phyloP scores from a whole-genome alignment of 2,797 vertebrate genomes.

The Carduelis carduelis region DNA sequence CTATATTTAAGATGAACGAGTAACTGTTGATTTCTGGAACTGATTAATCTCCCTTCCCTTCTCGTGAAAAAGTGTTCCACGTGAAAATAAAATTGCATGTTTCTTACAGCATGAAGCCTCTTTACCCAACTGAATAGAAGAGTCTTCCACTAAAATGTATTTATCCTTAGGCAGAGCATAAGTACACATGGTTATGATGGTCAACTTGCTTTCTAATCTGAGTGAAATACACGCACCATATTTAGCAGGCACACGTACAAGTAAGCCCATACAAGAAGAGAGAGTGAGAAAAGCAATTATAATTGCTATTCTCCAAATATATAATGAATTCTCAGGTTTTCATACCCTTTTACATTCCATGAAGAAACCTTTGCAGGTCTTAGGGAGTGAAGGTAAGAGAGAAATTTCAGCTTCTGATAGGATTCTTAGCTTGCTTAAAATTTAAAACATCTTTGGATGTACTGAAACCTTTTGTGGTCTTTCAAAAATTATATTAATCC shows the following conservation, averaged over 20 bases:
- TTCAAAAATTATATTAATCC: neutral
- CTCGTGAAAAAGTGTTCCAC: neutral
- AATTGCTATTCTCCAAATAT: slow-evolving; percentile 31
- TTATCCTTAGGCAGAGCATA: slow-evolving; percentile 9
- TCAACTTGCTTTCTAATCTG: slow-evolving; percentile 43
- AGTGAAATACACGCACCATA: neutral
- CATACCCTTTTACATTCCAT: neutral
- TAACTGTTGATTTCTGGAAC: neutral
- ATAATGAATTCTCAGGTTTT: slow-evolving; percentile 24
- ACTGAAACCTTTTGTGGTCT: neutral
- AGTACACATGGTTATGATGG: slow-evolving; percentile 10
- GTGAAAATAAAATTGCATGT: neutral
- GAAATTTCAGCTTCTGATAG: neutral
- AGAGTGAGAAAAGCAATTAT: slow-evolving; percentile 60
- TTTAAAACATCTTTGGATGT: neutral
- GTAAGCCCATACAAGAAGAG: slow-evolving; percentile 23
- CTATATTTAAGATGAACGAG: neutral
- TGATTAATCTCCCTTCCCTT: neutral
- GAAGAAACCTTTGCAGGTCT: neutral
- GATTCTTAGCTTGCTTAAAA: neutral
- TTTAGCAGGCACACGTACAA: slow-evolving; percentile 16
- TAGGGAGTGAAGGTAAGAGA: neutral
- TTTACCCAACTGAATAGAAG: neutral
- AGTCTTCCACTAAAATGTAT: neutral
- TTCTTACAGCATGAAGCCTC: neutral